Evolutionary conservation across 2,888 invertebrate species (phyloP).

Genomic region (Aromia moschata): DNA sequence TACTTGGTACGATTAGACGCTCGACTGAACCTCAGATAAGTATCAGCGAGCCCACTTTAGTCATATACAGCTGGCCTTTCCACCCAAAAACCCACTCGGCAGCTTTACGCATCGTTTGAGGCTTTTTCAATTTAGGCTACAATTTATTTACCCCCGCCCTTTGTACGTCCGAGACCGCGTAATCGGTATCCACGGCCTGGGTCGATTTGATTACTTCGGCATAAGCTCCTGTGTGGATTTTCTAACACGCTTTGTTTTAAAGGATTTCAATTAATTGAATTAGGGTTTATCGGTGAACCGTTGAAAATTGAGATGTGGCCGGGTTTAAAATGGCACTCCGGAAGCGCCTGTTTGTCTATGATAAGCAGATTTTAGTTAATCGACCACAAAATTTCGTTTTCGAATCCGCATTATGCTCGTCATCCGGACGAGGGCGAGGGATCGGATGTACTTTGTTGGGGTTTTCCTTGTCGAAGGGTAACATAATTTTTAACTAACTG

Average conservation of each 20-base stretch:
- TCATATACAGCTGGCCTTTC: too few species aligned
- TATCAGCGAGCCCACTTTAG: too few species aligned
- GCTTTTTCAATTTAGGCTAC: background rate
- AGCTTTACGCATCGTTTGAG: too few species aligned
- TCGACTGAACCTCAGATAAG: too few species aligned
- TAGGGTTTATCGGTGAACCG: conserved; percentile 26
- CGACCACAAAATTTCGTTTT: conserved; percentile 10
- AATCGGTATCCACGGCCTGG: background rate
- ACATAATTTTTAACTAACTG: too few species aligned
- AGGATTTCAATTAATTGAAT: conserved; percentile 39
- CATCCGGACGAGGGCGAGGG: background rate
- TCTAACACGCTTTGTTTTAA: conserved; percentile 44
- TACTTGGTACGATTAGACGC: too few species aligned
- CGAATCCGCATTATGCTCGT: background rate
- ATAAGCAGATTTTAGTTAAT: conserved; percentile 26
- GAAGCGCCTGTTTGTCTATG: conserved; percentile 25
- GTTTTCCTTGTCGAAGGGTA: background rate
- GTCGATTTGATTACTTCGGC: conserved; percentile 35
- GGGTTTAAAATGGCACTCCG: conserved; percentile 15
- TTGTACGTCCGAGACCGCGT: background rate
- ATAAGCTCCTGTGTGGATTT: conserved; percentile 42
- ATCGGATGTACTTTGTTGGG: background rate
- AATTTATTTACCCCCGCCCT: background rate
- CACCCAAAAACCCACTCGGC: too few species aligned
- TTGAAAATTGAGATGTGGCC: conserved; percentile 25